Percentiles rank a stretch among this genome's conserved stretches.
These are phyloP conservation scores for Urocyon cinereoargenteus DNA, from an alignment of 2,797 vertebrate genomes.

Conservation along the genomic window DNA sequence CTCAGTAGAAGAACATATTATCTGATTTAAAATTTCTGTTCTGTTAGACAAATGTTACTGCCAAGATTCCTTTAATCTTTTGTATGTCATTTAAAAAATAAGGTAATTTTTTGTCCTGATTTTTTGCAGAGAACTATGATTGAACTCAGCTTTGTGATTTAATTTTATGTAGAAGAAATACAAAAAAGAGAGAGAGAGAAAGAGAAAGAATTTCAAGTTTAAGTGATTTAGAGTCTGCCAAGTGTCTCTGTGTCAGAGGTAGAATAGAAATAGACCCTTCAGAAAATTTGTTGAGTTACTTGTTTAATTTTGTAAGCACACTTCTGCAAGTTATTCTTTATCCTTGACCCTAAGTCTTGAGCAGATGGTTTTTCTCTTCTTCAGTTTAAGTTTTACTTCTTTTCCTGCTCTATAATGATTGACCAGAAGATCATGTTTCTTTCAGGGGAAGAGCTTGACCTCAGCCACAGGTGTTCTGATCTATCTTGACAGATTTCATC, in stretches of 20 bases:
- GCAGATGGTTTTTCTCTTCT: not conserved
- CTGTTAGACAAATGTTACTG: not conserved
- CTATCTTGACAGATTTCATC: not conserved
- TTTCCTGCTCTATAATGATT: not conserved
- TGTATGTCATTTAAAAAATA: not conserved
- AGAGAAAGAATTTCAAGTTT: not conserved
- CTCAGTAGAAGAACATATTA: not conserved
- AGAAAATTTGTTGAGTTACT: not conserved
- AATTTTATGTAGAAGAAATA: constrained; percentile 49
- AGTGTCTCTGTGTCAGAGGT: not conserved
- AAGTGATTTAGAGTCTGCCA: not conserved
- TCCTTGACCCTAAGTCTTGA: not conserved
- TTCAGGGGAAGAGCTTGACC: not conserved
- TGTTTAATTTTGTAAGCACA: not conserved
- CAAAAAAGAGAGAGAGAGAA: not conserved
- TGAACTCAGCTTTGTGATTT: constrained; percentile 17
- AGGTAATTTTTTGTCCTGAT: not conserved
- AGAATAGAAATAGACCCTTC: not conserved
- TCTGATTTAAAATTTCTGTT: not conserved
- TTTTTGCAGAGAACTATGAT: constrained; percentile 6
- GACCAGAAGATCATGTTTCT: not conserved
- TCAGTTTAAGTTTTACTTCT: not conserved
- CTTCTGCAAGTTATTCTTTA: not conserved
- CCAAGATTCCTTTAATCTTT: not conserved
- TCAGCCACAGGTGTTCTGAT: not conserved